Evolutionary conservation across 2,113 vertebrate species (phyloP), one percentile per base, ranked within the genome.

Genomic region (Holacanthus passer): DNA sequence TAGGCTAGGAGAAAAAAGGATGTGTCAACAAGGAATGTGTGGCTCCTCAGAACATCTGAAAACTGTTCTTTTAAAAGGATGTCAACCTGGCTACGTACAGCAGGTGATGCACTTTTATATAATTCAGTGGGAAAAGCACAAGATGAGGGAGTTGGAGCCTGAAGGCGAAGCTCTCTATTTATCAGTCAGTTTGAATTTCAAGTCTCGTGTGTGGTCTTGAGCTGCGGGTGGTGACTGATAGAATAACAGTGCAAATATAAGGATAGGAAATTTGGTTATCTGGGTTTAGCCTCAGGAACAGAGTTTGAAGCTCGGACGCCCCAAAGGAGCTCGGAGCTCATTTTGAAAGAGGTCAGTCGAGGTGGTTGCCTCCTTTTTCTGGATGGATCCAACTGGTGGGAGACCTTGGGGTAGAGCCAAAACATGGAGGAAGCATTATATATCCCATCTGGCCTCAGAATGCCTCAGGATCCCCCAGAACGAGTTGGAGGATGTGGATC

Each of bases 31-130:
- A n/a, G 1, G 13, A 52, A 43, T 58, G 48, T 35, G 39, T 56
- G 50, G 29, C 5, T 50, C 48, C 32, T 67, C 39, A 73, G 68
- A 68, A 74, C 79, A 52, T 81, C 52, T 72, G 31, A 73, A 45
- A 81, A 62, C 27, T 24, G 1, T 27, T 43, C 19, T 60, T 81
- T 45, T 43, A 60, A 55, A 55, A 47, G 22, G 60, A 66, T 77
- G 60, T 67, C 73, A 48, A 39, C 37, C 16, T n/a, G 55, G 45
- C 72, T 53, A 39, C 73, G 60, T 73, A 66, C 60, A 67, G 45
- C 47, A 78, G 74, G 58, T 43, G 63, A 69, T 50, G 31, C 16
- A 45, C 47, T 53, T 52, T 19, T 48, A 41, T 84, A 20, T 71
- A 35, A 66, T 77, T 77, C 60, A 4, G 5, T 75, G 12, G 63